phyloP scores from a whole-genome alignment of 2,113 vertebrate genomes.

The Cyanistes caeruleus region DNA sequence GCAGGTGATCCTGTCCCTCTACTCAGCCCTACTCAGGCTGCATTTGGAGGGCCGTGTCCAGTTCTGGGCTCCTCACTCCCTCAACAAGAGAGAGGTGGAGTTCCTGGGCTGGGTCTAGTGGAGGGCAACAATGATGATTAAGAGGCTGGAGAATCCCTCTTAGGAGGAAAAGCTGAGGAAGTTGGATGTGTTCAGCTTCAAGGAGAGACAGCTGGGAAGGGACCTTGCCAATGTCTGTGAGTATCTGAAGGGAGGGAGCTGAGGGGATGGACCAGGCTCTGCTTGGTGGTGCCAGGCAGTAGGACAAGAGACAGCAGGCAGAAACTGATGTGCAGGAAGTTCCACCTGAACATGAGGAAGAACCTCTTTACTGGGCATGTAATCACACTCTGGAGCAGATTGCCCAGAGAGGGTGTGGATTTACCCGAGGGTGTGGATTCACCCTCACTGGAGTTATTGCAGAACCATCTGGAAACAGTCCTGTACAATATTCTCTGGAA shows the following conservation, averaged over 20 bases:
- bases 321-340: not conserved
- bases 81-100: not conserved
- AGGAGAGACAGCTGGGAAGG: not conserved
- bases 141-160: not conserved
- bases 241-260: not conserved
- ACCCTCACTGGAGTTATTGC: not conserved
- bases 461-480: not conserved
- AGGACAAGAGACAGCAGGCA: not conserved
- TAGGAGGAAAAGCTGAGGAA: not conserved
- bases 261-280: too few species aligned
- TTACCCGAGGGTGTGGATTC: not conserved
- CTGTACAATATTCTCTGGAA: not conserved
- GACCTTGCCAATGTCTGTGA: not conserved
- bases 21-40: not conserved
- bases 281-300: fast-evolving
- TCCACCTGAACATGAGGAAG: not conserved
- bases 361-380: not conserved
- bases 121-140: not conserved
- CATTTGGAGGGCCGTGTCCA: not conserved
- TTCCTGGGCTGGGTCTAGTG: too few species aligned
- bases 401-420: not conserved
- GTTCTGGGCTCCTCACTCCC: not conserved
- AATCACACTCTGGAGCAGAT: not conserved
- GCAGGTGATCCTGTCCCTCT: not conserved
- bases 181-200: not conserved